These are phyloP conservation scores for Ardeotis arabs DNA, from an alignment of 2,113 vertebrate species.

Conservation along the genomic window DNA sequence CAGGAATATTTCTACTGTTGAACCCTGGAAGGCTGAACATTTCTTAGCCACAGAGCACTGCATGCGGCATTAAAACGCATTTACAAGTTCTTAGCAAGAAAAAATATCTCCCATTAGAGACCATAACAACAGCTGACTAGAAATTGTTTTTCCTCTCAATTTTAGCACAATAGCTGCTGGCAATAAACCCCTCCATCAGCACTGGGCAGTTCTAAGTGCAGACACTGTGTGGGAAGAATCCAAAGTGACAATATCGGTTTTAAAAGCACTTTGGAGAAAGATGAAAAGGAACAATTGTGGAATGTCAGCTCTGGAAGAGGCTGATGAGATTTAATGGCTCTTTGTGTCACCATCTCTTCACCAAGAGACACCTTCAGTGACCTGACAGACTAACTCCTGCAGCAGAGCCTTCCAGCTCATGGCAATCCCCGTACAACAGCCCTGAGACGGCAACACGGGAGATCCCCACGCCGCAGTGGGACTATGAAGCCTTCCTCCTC, in stretches of 20 bases:
- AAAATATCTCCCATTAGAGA: conserved; percentile 35
- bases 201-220: conserved; percentile 29
- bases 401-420: not conserved
- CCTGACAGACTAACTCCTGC: not conserved
- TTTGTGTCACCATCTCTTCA: not conserved
- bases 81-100: not conserved
- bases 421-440: not conserved
- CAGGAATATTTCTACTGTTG: not conserved
- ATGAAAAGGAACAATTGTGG: not conserved
- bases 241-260: not conserved
- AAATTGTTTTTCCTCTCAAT: conserved; percentile 34
- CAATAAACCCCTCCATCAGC: conserved; percentile 22
- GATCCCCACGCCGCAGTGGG: not conserved
- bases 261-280: conserved; percentile 13
- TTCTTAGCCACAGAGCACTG: not conserved
- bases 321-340: not conserved
- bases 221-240: not conserved
- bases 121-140: not conserved
- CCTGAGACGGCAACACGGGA: not conserved
- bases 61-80: not conserved
- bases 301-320: not conserved
- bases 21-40: not conserved
- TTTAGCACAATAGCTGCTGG: not conserved
- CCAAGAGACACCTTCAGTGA: not conserved
- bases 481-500: not conserved